Conservation (phyloP, 2,113 vertebrate species). For the Paramisgurnus dabryanus region DNA sequence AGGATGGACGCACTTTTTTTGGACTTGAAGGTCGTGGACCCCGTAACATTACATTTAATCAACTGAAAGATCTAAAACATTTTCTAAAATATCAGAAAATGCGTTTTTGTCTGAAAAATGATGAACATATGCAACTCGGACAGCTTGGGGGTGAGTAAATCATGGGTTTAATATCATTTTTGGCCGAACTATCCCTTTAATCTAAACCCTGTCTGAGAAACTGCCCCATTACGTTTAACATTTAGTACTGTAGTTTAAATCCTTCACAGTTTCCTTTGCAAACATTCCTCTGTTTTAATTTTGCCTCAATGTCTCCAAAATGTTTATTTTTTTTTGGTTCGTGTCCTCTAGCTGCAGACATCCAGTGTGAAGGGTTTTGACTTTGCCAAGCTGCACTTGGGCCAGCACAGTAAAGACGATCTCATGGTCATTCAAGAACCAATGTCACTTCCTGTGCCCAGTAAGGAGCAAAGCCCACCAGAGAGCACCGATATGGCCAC, state of each 20-base stretch:
- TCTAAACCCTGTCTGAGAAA: too few relatives aligned
- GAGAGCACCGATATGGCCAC: constrained; percentile 89
- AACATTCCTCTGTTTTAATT: constrained; percentile 1
- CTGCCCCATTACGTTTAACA: too few relatives aligned
- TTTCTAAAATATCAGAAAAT: too few relatives aligned
- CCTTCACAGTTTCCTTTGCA: constrained; percentile 33
- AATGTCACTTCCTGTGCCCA: constrained; percentile 72
- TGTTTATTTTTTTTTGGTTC: background rate
- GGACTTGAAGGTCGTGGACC: too few relatives aligned
- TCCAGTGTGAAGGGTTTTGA: constrained; percentile 97
- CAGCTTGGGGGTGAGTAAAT: too few relatives aligned
- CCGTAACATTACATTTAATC: too few relatives aligned
- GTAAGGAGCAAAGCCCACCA: constrained; percentile 85
- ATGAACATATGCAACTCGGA: too few relatives aligned
- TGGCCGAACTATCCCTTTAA: too few relatives aligned
- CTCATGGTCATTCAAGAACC: constrained; percentile 92
- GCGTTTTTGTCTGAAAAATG: too few relatives aligned
- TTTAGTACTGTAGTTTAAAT: background rate
- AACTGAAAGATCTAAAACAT: too few relatives aligned
- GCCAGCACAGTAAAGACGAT: constrained; percentile 95
- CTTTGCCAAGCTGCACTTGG: constrained; percentile 97
- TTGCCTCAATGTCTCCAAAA: background rate
- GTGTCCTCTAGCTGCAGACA: constrained; percentile 82
- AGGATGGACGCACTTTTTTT: too few relatives aligned
- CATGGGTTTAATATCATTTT: too few relatives aligned